Evolutionary conservation across 2,113 vertebrate genomes (phyloP), one percentile per base, ranked within the genome.

Genomic region (Colinus virginianus): DNA sequence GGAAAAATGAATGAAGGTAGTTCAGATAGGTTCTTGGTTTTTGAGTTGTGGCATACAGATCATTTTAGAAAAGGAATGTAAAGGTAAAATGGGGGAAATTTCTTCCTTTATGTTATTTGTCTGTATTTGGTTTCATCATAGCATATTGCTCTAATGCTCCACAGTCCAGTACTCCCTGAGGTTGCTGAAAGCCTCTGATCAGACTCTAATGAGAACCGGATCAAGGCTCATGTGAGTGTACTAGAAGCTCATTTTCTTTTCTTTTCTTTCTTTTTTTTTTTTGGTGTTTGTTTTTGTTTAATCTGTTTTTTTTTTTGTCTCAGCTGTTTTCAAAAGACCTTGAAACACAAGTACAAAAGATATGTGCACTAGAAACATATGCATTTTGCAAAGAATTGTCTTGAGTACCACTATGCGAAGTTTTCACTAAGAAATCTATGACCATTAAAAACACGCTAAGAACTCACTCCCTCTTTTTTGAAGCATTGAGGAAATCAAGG

Each of bases 341-440:
- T 45, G 48, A 87, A 80, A 83, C 1, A 4, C 22, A 90, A 55
- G 16, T 51, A 59, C 67, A 25, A 87, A 48, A 85, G 78, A 55
- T n/a, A 70, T 13, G 17, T 1, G 21, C 63, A 55, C 76, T 80
- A 80, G 46, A 77, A 93, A 49, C 12, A 55, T 2, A 72, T n/a
- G 25, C 46, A 75, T 78, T 90, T 96, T 74, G 20, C 43, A 40
- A 91, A 55, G 1, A 62, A 58, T 32, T 59, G 34, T 61, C 84
- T 70, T 18, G 25, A 80, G 61, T n/a, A 70, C 14, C 16, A 46
- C 5, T 69, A n/a, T 70, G 46, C 9, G 70, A 59, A 46, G 16
- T 66, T 91, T 93, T 83, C 68, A 30, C 18, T 87, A 46, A 67
- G 49, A 87, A 74, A 83, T 70, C 76, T 63, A 77, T 64, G 94